These are phyloP conservation scores for Rhinopithecus roxellana DNA, from an alignment of 2,113 vertebrate species.

Conservation along the genomic window DNA sequence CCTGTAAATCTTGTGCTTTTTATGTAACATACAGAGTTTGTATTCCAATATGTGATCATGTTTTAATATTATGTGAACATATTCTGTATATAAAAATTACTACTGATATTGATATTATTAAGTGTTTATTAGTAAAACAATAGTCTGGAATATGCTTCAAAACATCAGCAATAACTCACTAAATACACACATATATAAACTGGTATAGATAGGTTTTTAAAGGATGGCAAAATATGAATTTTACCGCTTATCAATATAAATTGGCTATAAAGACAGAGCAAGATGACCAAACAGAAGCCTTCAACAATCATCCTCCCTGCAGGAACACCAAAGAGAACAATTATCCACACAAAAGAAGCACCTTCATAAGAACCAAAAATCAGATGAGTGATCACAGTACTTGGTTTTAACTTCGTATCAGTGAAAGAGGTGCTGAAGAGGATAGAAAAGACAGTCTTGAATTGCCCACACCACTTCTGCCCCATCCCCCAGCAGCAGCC, in stretches of 20 bases:
- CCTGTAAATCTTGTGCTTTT: neutral
- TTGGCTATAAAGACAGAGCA: neutral
- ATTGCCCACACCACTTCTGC: no score
- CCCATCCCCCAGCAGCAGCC: no score
- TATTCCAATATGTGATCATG: neutral
- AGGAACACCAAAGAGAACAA: no score
- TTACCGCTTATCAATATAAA: neutral
- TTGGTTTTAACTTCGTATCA: no score
- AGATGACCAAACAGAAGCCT: no score
- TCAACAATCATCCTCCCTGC: no score
- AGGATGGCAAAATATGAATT: neutral
- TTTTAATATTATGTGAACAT: neutral
- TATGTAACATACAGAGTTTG: neutral
- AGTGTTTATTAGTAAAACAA: neutral
- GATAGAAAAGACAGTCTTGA: no score
- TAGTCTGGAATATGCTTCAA: neutral
- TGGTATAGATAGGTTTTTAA: neutral
- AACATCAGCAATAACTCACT: neutral
- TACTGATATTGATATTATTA: neutral
- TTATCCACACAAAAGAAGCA: no score
- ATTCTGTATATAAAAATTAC: neutral
- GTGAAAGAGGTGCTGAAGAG: no score
- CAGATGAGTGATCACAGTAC: no score
- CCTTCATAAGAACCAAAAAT: no score
- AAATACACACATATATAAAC: neutral